Conservation (phyloP, 1,140 invertebrate species). For the Cataglyphis hispanica region DNA sequence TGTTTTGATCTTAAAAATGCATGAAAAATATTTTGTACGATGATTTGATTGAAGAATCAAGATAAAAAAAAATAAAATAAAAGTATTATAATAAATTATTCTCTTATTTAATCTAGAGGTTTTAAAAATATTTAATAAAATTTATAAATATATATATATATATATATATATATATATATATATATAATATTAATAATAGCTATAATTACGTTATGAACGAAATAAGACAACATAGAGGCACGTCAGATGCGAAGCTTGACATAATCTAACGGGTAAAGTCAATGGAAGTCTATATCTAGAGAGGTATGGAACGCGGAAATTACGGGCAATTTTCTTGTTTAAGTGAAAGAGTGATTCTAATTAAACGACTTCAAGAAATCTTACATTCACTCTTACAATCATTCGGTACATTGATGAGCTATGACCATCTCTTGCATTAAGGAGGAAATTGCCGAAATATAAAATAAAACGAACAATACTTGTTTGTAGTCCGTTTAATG, state of each 20-base stretch:
- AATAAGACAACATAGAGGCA: conserved; percentile 29
- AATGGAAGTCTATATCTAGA: conserved; percentile 64
- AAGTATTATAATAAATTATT: background rate
- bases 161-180: too few relatives aligned
- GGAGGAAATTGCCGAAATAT: conserved; percentile 13
- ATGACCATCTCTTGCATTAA: conserved; percentile 11
- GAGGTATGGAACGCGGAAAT: conserved; percentile 72
- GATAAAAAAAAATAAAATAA: too few relatives aligned
- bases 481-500: background rate
- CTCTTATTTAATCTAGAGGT: background rate
- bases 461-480: background rate
- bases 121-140: background rate
- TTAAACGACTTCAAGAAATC: conserved; percentile 29
- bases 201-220: background rate
- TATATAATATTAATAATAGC: background rate
- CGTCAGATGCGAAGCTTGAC: conserved; percentile 58
- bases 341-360: conserved; percentile 59
- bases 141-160: too few relatives aligned
- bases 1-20: background rate
- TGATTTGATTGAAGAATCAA: background rate
- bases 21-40: conserved; percentile 15
- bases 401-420: background rate
- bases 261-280: conserved; percentile 72
- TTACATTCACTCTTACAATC: background rate
- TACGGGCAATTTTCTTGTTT: conserved; percentile 54